Conservation (phyloP, 2,113 vertebrate species). For the Ranitomeya variabilis region DNA sequence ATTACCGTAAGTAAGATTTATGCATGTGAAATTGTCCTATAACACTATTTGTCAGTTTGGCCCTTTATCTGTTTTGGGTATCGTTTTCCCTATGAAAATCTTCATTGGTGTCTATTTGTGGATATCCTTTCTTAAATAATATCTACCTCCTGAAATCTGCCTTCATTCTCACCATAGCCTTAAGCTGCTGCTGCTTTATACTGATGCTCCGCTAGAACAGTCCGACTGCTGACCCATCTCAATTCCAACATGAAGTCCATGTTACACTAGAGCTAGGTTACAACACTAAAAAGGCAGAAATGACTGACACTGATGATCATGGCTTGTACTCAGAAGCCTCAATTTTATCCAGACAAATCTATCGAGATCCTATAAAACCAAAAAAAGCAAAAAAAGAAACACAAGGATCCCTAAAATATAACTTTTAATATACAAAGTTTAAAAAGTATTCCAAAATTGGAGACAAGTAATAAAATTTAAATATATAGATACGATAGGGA, state of each 20-base stretch:
- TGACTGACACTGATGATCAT: too few species aligned
- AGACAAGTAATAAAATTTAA: too few species aligned
- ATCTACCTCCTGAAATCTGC: background rate
- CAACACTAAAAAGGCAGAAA: background rate
- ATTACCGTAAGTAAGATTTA: background rate
- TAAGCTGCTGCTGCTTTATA: background rate
- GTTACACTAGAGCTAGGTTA: background rate
- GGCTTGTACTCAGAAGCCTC: too few species aligned
- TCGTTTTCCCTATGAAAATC: background rate
- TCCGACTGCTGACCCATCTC: background rate
- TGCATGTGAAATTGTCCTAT: background rate
- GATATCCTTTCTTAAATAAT: background rate
- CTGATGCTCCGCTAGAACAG: background rate
- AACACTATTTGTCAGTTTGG: background rate
- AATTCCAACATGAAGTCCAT: background rate
- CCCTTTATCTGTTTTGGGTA: background rate
- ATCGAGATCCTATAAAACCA: too few species aligned
- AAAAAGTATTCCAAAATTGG: too few species aligned
- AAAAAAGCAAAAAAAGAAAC: too few species aligned
- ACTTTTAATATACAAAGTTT: too few species aligned
- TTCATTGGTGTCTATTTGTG: background rate
- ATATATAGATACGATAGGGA: too few species aligned
- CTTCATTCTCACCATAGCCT: background rate
- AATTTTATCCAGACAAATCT: too few species aligned
- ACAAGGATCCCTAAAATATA: too few species aligned